A percentile compares a stretch with the other conserved stretches of the same genome.
These are phyloP conservation scores for Sterna hirundo DNA, from an alignment of 2,113 vertebrate species.

Conservation along the genomic window DNA sequence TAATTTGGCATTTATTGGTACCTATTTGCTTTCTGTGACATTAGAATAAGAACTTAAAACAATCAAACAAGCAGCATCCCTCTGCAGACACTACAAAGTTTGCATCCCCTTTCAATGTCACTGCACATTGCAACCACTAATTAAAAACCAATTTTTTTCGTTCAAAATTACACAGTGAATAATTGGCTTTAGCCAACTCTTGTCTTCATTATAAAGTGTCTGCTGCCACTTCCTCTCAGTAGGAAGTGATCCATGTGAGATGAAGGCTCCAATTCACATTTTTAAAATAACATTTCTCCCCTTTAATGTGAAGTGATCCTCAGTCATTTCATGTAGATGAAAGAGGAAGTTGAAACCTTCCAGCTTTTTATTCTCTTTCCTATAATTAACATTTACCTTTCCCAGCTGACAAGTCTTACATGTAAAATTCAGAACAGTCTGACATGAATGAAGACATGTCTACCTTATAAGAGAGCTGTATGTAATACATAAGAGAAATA, in stretches of 20 bases:
- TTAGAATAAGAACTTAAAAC: neutral
- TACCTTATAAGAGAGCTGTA: neutral
- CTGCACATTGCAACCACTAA: neutral
- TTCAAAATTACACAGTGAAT: neutral
- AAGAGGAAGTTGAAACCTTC: neutral
- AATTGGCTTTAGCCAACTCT: neutral
- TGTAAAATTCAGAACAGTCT: neutral
- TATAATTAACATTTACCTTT: constrained; percentile 47
- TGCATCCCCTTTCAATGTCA: neutral
- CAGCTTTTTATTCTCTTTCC: constrained; percentile 16
- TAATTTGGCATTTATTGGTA: neutral
- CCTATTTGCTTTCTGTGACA: neutral
- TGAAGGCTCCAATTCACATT: neutral
- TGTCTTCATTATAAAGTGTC: constrained; percentile 24
- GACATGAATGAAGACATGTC: neutral
- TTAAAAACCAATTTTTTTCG: neutral
- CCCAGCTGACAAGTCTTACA: neutral
- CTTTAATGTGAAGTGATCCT: constrained; percentile 23
- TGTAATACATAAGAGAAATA: neutral
- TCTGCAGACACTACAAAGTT: neutral
- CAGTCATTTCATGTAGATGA: constrained; percentile 9
- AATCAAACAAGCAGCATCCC: neutral
- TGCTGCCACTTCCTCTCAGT: constrained; percentile 11
- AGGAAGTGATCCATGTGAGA: constrained; percentile 16
- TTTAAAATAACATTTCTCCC: constrained; percentile 36